These are phyloP conservation scores for Strigamia crassipes DNA, from an alignment of 2,888 invertebrate species.

Conservation along the genomic window DNA sequence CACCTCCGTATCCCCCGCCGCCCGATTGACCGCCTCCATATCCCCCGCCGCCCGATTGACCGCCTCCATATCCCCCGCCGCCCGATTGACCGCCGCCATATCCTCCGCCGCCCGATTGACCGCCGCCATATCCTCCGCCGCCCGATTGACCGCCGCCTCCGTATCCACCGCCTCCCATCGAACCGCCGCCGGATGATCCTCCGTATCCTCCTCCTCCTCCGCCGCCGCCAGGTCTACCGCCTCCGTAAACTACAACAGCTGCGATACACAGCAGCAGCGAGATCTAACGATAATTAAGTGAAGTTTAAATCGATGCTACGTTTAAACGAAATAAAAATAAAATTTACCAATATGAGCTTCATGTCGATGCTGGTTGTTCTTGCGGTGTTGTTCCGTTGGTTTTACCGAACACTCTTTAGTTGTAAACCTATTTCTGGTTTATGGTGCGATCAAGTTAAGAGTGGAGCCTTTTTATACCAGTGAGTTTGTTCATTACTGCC, in stretches of 20 bases:
- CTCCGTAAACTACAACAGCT: neutral
- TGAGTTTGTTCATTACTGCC: conserved; percentile 21
- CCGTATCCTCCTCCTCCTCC: neutral
- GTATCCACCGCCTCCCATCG: neutral
- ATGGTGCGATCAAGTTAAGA: neutral
- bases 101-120: neutral
- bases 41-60: neutral
- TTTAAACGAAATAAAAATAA: neutral
- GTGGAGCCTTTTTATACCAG: conserved; percentile 10
- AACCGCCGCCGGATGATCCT: neutral
- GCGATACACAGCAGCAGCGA: neutral
- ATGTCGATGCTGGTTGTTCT: neutral
- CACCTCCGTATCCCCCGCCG: neutral
- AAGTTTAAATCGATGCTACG: neutral
- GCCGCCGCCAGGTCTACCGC: neutral
- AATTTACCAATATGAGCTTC: neutral
- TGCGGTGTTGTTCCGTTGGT: neutral
- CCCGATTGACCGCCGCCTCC: neutral
- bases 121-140: neutral
- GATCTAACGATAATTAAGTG: neutral
- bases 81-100: neutral
- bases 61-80: conserved; percentile 3
- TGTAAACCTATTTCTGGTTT: neutral
- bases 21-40: neutral
- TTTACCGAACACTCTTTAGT: neutral